phyloP scores from a whole-genome alignment of 1,140 invertebrate species.

The Octopus sinensis region DNA sequence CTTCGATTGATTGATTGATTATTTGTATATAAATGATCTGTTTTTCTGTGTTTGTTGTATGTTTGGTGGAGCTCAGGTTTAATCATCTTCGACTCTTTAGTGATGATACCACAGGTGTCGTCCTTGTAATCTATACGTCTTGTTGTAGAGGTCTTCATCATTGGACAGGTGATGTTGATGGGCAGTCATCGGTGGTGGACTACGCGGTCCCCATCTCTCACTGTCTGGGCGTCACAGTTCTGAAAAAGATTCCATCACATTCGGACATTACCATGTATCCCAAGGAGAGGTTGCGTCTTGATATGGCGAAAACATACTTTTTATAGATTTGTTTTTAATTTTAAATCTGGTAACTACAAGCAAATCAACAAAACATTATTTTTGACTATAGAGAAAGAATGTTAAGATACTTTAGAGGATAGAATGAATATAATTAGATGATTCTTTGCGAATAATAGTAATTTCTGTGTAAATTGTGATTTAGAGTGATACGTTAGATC shows the following conservation, averaged over 20 bases:
- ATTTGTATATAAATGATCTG: background rate
- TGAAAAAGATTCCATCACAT: conserved; percentile 3
- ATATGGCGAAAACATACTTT: no score
- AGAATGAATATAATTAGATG: no score
- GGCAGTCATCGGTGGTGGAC: background rate
- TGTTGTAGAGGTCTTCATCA: background rate
- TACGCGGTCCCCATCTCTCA: conserved; percentile 1
- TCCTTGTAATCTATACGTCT: background rate
- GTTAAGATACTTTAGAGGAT: no score
- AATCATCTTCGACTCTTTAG: background rate
- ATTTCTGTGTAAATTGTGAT: no score
- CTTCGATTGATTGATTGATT: background rate
- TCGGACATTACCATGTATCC: background rate
- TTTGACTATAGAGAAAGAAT: no score
- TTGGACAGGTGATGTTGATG: background rate
- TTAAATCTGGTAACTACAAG: no score
- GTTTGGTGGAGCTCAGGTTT: background rate
- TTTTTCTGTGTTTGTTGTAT: background rate
- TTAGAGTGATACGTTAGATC: no score
- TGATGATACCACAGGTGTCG: conserved; percentile 4
- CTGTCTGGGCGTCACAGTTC: conserved; percentile 4
- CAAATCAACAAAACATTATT: no score
- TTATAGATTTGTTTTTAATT: no score
- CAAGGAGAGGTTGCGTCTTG: no score
- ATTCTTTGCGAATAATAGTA: no score